Percentiles rank a stretch among this genome's conserved stretches.
These are phyloP conservation scores for Scatophagus argus DNA, from an alignment of 2,113 vertebrate genomes.

Conservation along the genomic window DNA sequence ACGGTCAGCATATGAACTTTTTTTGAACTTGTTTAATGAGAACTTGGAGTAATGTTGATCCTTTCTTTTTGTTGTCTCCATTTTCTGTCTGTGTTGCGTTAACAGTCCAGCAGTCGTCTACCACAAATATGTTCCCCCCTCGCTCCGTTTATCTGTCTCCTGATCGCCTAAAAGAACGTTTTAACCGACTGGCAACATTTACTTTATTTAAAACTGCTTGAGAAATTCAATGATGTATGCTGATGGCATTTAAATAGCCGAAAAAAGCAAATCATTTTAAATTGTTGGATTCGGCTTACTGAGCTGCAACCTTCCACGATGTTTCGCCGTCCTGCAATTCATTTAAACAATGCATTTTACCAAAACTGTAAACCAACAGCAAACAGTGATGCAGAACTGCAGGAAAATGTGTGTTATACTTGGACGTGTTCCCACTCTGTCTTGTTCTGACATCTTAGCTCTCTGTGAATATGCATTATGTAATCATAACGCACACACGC, in stretches of 20 bases:
- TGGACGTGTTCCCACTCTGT: neutral
- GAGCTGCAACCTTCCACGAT: neutral
- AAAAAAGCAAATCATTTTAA: neutral
- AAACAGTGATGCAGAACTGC: neutral
- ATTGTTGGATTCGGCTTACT: neutral
- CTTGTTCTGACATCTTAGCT: neutral
- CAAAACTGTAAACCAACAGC: neutral
- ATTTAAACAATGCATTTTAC: neutral
- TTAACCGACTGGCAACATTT: neutral
- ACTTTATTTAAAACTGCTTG: neutral
- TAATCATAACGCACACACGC: conserved; percentile 12
- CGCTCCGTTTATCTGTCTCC: neutral
- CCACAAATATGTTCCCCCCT: too few species aligned
- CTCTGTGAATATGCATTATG: conserved; percentile 6
- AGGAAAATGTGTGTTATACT: neutral
- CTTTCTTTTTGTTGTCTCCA: too few species aligned
- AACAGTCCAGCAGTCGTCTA: neutral
- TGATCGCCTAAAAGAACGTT: neutral
- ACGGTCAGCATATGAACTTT: too few species aligned
- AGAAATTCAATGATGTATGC: neutral
- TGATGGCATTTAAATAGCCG: neutral
- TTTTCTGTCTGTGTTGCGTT: too few species aligned
- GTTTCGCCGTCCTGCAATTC: neutral
- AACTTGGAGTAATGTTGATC: too few species aligned
- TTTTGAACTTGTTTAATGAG: too few species aligned